phyloP scores from a whole-genome alignment of 2,797 vertebrate species.

The Harpagifer antarcticus region DNA sequence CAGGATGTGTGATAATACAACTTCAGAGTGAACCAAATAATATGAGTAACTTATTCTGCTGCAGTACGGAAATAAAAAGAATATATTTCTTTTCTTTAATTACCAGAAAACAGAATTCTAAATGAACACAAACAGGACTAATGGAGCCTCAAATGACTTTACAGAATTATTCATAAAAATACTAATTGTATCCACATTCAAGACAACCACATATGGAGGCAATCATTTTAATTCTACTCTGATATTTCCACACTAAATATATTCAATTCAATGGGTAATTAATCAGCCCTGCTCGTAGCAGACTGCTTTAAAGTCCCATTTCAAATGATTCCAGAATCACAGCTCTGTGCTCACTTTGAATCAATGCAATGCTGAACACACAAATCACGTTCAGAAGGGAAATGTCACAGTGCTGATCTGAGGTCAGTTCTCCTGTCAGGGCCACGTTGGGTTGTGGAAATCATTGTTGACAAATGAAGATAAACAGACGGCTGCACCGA shows the following conservation, averaged over 20 bases:
- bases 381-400: slow-evolving; percentile 17
- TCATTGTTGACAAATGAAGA: slow-evolving; percentile 78
- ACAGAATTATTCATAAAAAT: slow-evolving; percentile 52
- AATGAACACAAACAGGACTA: slow-evolving; percentile 57
- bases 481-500: slow-evolving; percentile 68
- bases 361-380: slow-evolving; percentile 4
- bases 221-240: slow-evolving; percentile 48
- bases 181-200: slow-evolving; percentile 61
- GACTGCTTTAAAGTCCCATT: slow-evolving; percentile 34
- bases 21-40: slow-evolving; percentile 51
- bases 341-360: slow-evolving; percentile 22
- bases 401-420: slow-evolving; percentile 29
- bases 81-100: slow-evolving; percentile 53
- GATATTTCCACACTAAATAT: slow-evolving; percentile 51
- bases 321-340: slow-evolving; percentile 35
- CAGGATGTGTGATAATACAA: slow-evolving; percentile 35
- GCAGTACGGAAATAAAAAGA: slow-evolving; percentile 42
- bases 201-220: slow-evolving; percentile 44
- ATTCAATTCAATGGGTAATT: slow-evolving; percentile 64
- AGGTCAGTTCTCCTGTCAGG: slow-evolving; percentile 42
- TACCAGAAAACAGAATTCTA: slow-evolving; percentile 54
- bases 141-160: slow-evolving; percentile 59
- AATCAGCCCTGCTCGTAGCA: slow-evolving; percentile 27
- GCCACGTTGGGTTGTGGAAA: slow-evolving; percentile 32
- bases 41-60: slow-evolving; percentile 35